Conservation (phyloP, 2,113 vertebrate genomes). For the Ochotona curzoniae region DNA sequence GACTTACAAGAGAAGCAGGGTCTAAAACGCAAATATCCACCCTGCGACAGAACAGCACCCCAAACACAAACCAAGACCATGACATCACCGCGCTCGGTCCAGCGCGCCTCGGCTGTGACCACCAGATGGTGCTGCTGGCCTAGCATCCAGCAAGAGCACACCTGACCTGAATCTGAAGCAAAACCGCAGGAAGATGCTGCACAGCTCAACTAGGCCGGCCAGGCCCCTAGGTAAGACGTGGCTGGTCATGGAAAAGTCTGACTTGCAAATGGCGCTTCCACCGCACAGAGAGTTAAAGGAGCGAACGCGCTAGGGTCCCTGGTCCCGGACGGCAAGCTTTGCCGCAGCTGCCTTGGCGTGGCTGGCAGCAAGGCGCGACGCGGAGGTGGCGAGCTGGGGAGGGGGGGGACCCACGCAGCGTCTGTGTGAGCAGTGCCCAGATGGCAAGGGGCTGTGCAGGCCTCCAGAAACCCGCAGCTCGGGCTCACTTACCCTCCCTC, state of each 20-base stretch:
- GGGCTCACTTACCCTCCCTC: constrained; percentile 4
- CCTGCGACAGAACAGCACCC: background rate
- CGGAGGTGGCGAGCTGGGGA: constrained; percentile 79
- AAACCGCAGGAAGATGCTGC: constrained; percentile 37
- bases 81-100: constrained; percentile 21
- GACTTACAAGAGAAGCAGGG: background rate
- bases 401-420: constrained; percentile 72
- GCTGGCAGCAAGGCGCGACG: constrained; percentile 70
- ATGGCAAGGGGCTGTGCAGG: constrained; percentile 45
- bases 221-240: constrained; percentile 4
- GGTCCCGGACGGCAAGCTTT: constrained; percentile 73
- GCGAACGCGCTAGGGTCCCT: background rate
- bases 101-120: constrained; percentile 15
- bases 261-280: constrained; percentile 55
- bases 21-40: background rate
- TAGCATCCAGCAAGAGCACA: background rate
- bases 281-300: background rate
- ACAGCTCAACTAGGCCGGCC: constrained; percentile 32
- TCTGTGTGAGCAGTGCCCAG: constrained; percentile 72
- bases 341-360: constrained; percentile 35
- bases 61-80: background rate
- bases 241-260: constrained; percentile 43
- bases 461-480: constrained; percentile 1
- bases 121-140: constrained; percentile 83
- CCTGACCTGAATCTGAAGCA: constrained; percentile 70